Evolutionary conservation across 2,888 invertebrate species (phyloP).

Genomic region (Rotaria socialis): DNA sequence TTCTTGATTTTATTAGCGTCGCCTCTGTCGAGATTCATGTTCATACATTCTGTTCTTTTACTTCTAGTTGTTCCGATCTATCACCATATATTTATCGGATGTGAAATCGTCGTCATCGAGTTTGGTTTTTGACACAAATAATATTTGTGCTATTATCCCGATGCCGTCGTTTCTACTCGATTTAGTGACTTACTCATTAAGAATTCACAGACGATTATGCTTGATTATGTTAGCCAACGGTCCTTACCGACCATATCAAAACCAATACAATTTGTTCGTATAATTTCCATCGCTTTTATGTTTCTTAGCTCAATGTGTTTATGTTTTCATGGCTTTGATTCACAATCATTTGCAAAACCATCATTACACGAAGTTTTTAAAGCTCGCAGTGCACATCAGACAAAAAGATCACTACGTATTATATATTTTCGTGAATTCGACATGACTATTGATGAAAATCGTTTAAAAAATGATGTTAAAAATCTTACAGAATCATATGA

Average conservation of each 20-base stretch:
- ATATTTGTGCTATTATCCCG: background rate
- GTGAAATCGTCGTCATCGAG: background rate
- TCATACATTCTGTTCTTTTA: background rate
- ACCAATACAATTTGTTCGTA: background rate
- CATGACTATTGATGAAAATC: background rate
- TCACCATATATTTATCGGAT: background rate
- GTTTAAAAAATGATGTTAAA: background rate
- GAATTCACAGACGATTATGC: background rate
- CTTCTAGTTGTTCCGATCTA: background rate
- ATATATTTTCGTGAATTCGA: conserved; percentile 30
- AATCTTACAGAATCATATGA: conserved; percentile 1
- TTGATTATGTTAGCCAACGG: background rate
- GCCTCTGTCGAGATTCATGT: background rate
- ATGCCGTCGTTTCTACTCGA: background rate
- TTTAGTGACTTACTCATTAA: background rate
- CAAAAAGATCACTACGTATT: background rate
- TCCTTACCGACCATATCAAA: background rate
- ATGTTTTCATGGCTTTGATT: background rate
- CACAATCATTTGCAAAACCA: background rate
- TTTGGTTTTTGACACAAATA: background rate
- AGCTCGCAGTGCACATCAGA: background rate
- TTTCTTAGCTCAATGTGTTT: background rate
- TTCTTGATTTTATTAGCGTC: background rate
- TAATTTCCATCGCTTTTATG: background rate
- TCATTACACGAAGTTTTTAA: background rate